phyloP scores from a whole-genome alignment of 1,140 invertebrate species.

The Drosophila subobscura region DNA sequence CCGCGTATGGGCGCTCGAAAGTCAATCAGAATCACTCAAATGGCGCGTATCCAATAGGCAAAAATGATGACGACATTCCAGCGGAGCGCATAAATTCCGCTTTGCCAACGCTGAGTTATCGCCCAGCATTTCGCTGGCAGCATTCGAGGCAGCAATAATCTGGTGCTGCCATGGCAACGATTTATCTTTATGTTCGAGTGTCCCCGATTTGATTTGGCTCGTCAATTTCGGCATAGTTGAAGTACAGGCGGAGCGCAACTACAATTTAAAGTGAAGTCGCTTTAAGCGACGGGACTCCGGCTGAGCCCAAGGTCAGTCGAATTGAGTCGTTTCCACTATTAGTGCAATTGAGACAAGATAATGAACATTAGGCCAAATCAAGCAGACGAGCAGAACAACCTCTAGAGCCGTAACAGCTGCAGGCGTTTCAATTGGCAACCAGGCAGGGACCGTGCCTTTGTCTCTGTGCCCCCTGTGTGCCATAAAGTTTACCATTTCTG shows the following conservation, averaged over 20 bases:
- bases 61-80: slow-evolving; percentile 62
- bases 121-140: slow-evolving; percentile 58
- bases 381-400: slow-evolving; percentile 42
- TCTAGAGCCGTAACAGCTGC: slow-evolving; percentile 73
- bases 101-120: slow-evolving; percentile 57
- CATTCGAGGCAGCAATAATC: slow-evolving; percentile 51
- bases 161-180: slow-evolving; percentile 47
- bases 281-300: slow-evolving; percentile 12
- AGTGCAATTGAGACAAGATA: slow-evolving; percentile 72
- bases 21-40: slow-evolving; percentile 73
- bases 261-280: slow-evolving; percentile 30
- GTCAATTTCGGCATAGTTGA: slow-evolving; percentile 46
- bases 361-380: slow-evolving; percentile 54
- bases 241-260: neutral
- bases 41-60: slow-evolving; percentile 47
- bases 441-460: slow-evolving; percentile 6
- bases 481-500: slow-evolving; percentile 49
- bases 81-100: slow-evolving; percentile 63
- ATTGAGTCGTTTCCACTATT: slow-evolving; percentile 61
- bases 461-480: slow-evolving; percentile 59
- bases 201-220: slow-evolving; percentile 59
- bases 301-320: slow-evolving; percentile 54
- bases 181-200: slow-evolving; percentile 51
- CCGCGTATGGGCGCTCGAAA: slow-evolving; percentile 32
- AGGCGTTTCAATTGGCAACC: slow-evolving; percentile 67